These are phyloP conservation scores for Myotis daubentonii DNA, from an alignment of 2,797 vertebrate species.

Conservation along the genomic window DNA sequence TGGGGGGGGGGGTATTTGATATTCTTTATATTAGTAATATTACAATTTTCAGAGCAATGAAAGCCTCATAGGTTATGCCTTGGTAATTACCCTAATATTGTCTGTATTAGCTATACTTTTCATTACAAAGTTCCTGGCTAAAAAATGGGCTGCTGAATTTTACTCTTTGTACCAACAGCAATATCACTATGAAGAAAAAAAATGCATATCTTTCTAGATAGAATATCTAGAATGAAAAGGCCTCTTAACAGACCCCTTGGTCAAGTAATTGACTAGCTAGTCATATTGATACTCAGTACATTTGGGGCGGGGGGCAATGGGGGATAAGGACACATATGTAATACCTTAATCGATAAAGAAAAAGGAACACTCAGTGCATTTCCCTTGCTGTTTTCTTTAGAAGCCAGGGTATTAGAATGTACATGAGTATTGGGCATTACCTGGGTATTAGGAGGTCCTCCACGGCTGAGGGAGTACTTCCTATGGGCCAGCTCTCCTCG, in stretches of 20 bases:
- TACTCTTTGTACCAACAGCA: not conserved
- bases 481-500: not conserved
- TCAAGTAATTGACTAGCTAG: not conserved
- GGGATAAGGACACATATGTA: too few relatives aligned
- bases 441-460: not conserved
- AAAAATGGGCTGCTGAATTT: not conserved
- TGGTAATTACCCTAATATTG: not conserved
- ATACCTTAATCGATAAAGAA: too few relatives aligned
- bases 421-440: not conserved
- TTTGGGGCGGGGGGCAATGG: too few relatives aligned
- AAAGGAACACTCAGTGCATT: not conserved
- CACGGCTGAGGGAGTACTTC: not conserved
- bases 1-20: not conserved
- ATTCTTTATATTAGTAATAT: slow-evolving; percentile 5
- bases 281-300: not conserved
- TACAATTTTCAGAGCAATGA: not conserved
- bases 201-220: not conserved
- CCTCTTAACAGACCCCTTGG: not conserved
- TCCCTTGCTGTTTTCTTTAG: not conserved
- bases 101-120: not conserved
- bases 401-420: not conserved
- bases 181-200: not conserved
- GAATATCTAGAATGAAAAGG: not conserved
- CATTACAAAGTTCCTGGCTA: not conserved
- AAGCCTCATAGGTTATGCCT: not conserved